These are phyloP conservation scores for Sus cebifrons DNA, from an alignment of 2,797 vertebrate species.

Conservation along the genomic window DNA sequence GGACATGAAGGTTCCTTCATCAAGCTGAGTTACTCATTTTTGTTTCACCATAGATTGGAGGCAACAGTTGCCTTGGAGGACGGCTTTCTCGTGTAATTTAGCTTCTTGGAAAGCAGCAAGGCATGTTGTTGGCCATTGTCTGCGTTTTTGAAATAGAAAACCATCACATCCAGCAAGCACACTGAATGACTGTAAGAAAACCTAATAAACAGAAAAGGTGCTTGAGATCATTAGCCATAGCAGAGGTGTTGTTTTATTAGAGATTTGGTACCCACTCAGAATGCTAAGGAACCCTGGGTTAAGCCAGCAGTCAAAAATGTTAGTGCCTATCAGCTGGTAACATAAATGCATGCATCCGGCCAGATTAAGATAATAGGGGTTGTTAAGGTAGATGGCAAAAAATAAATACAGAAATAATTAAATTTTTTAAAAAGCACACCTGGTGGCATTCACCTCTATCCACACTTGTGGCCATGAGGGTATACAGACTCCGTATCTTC, in stretches of 20 bases:
- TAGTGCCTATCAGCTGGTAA: not conserved
- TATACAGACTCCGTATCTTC: not conserved
- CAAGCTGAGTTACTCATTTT: not conserved
- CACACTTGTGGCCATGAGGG: fast-evolving
- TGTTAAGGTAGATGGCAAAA: not conserved
- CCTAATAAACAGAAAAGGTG: not conserved
- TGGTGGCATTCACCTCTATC: not conserved
- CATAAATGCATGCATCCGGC: too few relatives aligned
- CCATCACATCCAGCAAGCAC: not conserved
- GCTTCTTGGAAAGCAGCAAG: not conserved
- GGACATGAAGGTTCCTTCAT: conserved; percentile 19
- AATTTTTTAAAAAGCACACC: not conserved
- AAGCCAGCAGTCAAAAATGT: not conserved
- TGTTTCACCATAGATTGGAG: not conserved
- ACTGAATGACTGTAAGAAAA: not conserved
- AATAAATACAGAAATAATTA: too few relatives aligned
- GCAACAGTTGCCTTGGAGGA: not conserved
- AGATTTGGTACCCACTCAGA: not conserved
- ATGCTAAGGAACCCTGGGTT: not conserved
- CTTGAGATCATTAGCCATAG: not conserved
- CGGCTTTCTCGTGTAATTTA: not conserved
- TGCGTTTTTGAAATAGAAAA: conserved; percentile 58
- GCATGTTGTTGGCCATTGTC: not conserved
- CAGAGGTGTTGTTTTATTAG: not conserved
- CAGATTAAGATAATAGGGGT: not conserved